Base-by-base conservation (phyloP, 2,888 invertebrate species). In the Trimorus sp. region DNA sequence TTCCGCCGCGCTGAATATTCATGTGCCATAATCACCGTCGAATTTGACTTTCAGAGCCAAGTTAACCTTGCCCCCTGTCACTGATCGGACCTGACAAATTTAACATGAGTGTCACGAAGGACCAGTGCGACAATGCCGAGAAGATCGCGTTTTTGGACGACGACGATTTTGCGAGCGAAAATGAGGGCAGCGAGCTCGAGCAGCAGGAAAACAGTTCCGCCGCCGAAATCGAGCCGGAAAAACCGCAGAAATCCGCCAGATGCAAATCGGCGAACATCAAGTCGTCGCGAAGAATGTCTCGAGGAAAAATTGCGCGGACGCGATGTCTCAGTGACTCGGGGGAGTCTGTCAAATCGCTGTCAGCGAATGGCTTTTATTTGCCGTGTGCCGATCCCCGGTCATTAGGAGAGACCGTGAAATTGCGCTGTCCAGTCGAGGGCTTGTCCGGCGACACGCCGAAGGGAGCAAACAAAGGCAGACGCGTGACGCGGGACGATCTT, bases 1-100 rank as follows among this genome's bases (percentile, higher is more conserved):
- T 16, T 69, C 37, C 48, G 59, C 15, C 7, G n/a, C 38, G 38
- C 15, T 60, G 51, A 70, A 70, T 70, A 70, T 70, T 70, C 59
- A 56, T 53, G 51, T 4, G 15, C 16, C 48, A 62, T 59, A 62
- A 71, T 62, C 40, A 37, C 7, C 26, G 53, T 54, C 54, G 16
- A 9, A 58, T 68, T 68, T 58, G 54, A 42, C n/a, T 66, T 54
- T 14, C 15, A 37, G 58, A 59, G 40, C 49, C 45, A 59, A 49
- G 69, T 69, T 69, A 68, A 37, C 68, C 38, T 12, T n/a, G 15
- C 48, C 54, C 48, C 63, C 71, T 60, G 51, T 62, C 38, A 14
- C 38, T 12, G 54, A 40, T 26, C 37, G 7, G 40, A 1, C 9
- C 40, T 7, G 40, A 36, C 15, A 54, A 69, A 60, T 37, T 62